phyloP scores from a whole-genome alignment of 2,888 invertebrate genomes.

The Eustalomyia histrio region DNA sequence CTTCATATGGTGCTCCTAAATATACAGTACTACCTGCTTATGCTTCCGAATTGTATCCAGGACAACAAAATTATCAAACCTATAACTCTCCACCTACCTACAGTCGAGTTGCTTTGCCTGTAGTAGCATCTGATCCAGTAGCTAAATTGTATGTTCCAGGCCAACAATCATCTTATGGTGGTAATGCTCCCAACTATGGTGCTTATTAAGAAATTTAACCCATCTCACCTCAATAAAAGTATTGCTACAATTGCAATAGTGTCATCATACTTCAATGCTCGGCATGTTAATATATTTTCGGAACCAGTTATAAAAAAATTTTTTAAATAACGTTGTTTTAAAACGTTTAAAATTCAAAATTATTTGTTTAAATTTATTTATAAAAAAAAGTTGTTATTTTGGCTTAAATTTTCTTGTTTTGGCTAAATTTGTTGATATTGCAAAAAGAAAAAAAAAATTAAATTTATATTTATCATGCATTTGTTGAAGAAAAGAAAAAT shows the following conservation, averaged over 20 bases:
- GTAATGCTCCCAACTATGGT: constrained; percentile 9
- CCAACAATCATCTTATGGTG: constrained; percentile 35
- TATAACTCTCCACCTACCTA: constrained; percentile 70
- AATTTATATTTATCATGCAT: background rate
- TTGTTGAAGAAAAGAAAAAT: constrained; percentile 10
- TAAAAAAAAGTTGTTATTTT: constrained; percentile 4
- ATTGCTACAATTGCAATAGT: background rate
- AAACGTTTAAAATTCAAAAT: constrained; percentile 25
- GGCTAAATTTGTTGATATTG: background rate
- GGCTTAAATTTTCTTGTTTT: constrained; percentile 8
- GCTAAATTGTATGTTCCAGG: constrained; percentile 73
- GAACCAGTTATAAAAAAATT: constrained; percentile 41
- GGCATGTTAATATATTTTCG: background rate
- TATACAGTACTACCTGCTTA: constrained; percentile 69
- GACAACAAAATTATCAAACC: constrained; percentile 71
- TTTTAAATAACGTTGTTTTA: constrained; percentile 29
- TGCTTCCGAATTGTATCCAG: constrained; percentile 71
- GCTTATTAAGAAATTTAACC: constrained; percentile 14
- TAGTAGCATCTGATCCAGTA: constrained; percentile 71
- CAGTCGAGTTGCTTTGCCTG: constrained; percentile 72
- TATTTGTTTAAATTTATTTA: constrained; percentile 15
- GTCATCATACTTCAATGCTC: background rate
- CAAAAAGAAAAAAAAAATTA: background rate
- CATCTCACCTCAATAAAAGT: no score
- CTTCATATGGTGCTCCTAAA: constrained; percentile 48